Percentiles rank a stretch among this genome's conserved stretches.
Evolutionary conservation across 1,140 invertebrate genomes (phyloP).

Genomic region (Odontomachus brunneus): DNA sequence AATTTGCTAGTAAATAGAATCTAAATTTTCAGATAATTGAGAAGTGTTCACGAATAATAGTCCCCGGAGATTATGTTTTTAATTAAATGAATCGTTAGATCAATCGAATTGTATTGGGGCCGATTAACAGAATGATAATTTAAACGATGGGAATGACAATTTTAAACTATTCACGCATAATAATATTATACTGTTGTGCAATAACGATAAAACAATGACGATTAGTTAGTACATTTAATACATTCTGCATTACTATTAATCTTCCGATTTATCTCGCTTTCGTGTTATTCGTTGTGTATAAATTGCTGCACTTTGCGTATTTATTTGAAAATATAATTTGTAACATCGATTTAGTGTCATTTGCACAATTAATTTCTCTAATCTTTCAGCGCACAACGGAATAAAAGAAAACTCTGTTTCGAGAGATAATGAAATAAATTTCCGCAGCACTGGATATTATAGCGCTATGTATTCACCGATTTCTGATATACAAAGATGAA

Average conservation of each 20-base stretch:
- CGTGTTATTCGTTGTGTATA: neutral
- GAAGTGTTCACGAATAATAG: too few relatives aligned
- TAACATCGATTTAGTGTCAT: neutral
- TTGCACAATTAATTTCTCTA: too few relatives aligned
- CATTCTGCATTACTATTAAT: neutral
- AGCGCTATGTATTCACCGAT: neutral
- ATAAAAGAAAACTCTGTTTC: neutral
- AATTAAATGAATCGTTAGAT: neutral
- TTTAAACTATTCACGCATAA: neutral
- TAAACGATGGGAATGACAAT: neutral
- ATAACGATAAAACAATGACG: neutral
- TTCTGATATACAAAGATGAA: neutral
- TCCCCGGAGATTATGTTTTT: neutral
- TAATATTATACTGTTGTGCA: neutral
- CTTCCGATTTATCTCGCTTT: neutral
- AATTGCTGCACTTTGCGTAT: neutral
- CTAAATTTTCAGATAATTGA: neutral
- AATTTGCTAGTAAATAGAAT: neutral
- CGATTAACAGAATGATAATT: neutral
- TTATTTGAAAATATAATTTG: neutral
- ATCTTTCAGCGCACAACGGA: neutral
- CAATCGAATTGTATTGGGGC: neutral
- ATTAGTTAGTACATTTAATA: neutral
- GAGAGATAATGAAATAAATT: neutral
- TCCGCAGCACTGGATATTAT: neutral